A percentile compares a stretch with the other conserved stretches of the same genome.
Evolutionary conservation across 1,140 invertebrate species (phyloP).

Genomic region (Lordiphosa stackelbergi): DNA sequence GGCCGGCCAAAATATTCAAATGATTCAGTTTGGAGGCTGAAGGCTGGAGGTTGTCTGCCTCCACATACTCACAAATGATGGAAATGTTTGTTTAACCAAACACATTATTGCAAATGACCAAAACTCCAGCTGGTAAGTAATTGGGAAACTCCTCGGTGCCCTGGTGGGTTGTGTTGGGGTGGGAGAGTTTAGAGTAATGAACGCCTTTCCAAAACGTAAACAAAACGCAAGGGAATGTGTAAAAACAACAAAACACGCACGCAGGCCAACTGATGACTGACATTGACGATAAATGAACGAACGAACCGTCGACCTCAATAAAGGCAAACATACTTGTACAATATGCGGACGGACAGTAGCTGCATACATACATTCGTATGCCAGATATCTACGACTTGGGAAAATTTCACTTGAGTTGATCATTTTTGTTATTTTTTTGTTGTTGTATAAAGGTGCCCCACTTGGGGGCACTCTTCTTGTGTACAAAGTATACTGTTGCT

Average conservation of each 20-base stretch:
- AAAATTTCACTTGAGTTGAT: slow-evolving; percentile 27
- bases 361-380: slow-evolving; percentile 4
- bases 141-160: not conserved
- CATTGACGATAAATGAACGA: slow-evolving; percentile 71
- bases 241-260: slow-evolving; percentile 61
- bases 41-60: not conserved
- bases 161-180: too few species aligned
- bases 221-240: slow-evolving; percentile 56
- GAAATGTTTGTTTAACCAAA: too few species aligned
- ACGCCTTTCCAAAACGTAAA: slow-evolving; percentile 36
- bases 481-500: not conserved
- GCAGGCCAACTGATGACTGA: slow-evolving; percentile 64
- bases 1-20: not conserved
- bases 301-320: slow-evolving; percentile 55
- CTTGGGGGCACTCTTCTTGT: not conserved
- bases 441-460: slow-evolving; percentile 7
- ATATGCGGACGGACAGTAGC: slow-evolving; percentile 15
- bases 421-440: not conserved
- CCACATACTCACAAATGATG: too few species aligned
- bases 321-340: slow-evolving; percentile 31
- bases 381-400: slow-evolving; percentile 30
- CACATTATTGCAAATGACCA: not conserved
- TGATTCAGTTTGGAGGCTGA: not conserved
- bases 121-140: slow-evolving; percentile 4
- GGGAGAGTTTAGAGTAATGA: slow-evolving; percentile 5